phyloP scores from a whole-genome alignment of 2,888 invertebrate genomes.

The Cyclophora albipunctata region DNA sequence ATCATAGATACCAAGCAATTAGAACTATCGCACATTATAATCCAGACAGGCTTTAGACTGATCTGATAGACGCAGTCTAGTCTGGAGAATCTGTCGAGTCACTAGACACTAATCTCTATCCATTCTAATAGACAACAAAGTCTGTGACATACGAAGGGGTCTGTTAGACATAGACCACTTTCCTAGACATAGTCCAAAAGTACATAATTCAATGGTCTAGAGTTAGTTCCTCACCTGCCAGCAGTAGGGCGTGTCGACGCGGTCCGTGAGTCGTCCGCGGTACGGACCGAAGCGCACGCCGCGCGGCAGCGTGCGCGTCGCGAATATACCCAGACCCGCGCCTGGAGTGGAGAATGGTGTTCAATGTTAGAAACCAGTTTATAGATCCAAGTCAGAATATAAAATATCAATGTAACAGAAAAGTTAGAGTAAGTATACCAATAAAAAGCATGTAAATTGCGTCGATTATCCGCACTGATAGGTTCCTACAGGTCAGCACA shows the following conservation, averaged over 20 bases:
- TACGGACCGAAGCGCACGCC: conserved; percentile 61
- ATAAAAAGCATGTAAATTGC: too few species aligned
- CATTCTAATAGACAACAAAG: background rate
- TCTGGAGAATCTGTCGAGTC: background rate
- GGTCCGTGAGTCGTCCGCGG: conserved; percentile 28
- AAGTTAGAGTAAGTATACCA: background rate
- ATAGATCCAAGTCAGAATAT: background rate
- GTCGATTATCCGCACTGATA: too few species aligned
- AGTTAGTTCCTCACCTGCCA: conserved; percentile 48
- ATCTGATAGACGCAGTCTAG: too few species aligned
- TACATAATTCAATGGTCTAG: background rate
- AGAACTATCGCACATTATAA: too few species aligned
- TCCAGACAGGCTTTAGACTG: too few species aligned
- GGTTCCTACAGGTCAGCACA: too few species aligned
- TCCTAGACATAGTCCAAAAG: too few species aligned
- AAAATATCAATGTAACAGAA: background rate
- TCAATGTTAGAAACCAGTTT: background rate
- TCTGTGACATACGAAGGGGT: too few species aligned
- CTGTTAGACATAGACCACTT: too few species aligned
- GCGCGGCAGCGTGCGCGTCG: conserved; percentile 42
- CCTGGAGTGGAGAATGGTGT: conserved; percentile 22
- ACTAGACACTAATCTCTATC: background rate
- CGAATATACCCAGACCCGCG: conserved; percentile 56
- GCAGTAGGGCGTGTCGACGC: conserved; percentile 39
- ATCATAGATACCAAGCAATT: too few species aligned